Base-by-base conservation (phyloP, 2,888 invertebrate species). In the Parnassius glacialis region DNA sequence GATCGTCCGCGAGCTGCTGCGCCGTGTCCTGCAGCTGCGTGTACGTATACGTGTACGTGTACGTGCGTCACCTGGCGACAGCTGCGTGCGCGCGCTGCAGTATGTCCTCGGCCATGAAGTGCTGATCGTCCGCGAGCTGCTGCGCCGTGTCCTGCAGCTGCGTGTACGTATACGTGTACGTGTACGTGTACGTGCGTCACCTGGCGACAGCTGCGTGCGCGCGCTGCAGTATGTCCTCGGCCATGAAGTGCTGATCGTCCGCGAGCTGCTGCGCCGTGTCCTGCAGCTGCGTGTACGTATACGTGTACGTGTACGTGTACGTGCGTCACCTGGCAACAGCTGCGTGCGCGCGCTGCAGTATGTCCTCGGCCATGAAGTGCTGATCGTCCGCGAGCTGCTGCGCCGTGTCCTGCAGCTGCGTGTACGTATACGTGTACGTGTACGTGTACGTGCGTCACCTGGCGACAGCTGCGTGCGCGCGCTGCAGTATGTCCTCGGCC, bases 81-180 rank as follows among this genome's bases (percentile, higher is more conserved):
- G 10, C 10, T 43, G 43, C 43, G 43, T 43, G 43, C 11, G 97
- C 95, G 65, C 95, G 93, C 45, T 94, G 94, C 64, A 95, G 93
- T 59, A 98, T 95, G 75, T 98, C 97, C 5, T 96, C 95, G 53
- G 95, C 95, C 94, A 98, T 95, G 87, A 98, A 99, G 85, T 99
- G 98, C 74, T 95, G 94, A 58, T 94, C 93, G 68, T 94, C 94
- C 65, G 95, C 94, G 75, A 98, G 96, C 60, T 94, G 95, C 5
- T 94, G 93, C 9, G 97, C 96, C 20, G 94, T 95, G 69, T 96
- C 96, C 66, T 96, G 95, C 34, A 97, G 93, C 61, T 94, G 93
- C n/a, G n/a, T n/a, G n/a, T n/a, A n/a, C n/a, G n/a, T n/a, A n/a
- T n/a, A n/a, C n/a, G n/a, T n/a, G n/a, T n/a, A n/a, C 43, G 43